These are phyloP conservation scores for Drosophila anomalata DNA, from an alignment of 2,888 invertebrate species.

Conservation along the genomic window DNA sequence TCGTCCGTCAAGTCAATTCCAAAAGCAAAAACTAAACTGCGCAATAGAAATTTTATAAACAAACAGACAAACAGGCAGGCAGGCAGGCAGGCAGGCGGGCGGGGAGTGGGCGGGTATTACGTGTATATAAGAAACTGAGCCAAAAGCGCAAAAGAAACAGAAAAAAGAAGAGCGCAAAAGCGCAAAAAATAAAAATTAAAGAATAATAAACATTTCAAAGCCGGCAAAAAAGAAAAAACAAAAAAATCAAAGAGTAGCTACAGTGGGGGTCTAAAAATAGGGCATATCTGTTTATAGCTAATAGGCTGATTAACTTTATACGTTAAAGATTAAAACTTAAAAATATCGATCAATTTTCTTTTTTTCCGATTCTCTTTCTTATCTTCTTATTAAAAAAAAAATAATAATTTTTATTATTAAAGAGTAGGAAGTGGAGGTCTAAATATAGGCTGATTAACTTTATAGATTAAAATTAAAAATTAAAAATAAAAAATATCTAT, in stretches of 20 bases:
- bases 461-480: too few relatives aligned
- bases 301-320: too few relatives aligned
- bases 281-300: too few relatives aligned
- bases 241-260: constrained; percentile 8
- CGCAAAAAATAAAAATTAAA: constrained; percentile 23
- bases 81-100: constrained; percentile 16
- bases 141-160: constrained; percentile 49
- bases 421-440: too few relatives aligned
- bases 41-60: constrained; percentile 77
- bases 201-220: constrained; percentile 61
- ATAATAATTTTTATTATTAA: too few relatives aligned
- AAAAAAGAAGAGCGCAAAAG: constrained; percentile 32
- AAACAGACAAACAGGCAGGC: constrained; percentile 50
- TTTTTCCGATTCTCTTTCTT: too few relatives aligned
- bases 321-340: too few relatives aligned
- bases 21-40: constrained; percentile 68
- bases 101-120: background rate
- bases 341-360: too few relatives aligned
- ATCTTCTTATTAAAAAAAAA: too few relatives aligned
- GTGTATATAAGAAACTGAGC: constrained; percentile 41
- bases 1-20: constrained; percentile 37
- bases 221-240: constrained; percentile 61
- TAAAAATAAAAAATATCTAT: too few relatives aligned
- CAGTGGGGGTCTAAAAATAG: background rate
- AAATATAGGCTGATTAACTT: too few relatives aligned